Evolutionary conservation across 2,797 vertebrate genomes (phyloP).

Genomic region (Microcaecilia unicolor): DNA sequence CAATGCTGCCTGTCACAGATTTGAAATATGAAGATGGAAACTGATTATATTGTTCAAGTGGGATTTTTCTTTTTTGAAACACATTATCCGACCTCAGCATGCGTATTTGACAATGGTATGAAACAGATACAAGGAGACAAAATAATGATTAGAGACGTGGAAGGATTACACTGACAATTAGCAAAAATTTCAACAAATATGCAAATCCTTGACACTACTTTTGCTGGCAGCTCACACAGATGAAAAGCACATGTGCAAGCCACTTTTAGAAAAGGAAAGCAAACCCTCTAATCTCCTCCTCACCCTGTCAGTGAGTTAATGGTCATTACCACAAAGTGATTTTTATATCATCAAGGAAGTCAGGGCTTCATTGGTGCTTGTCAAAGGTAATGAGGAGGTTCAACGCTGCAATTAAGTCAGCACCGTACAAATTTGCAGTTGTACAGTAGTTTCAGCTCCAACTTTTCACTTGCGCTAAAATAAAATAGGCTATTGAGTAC

Average conservation of each 20-base stretch:
- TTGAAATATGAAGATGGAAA: no score
- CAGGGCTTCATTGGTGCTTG: conserved; percentile 30
- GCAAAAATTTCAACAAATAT: not conserved
- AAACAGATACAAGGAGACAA: no score
- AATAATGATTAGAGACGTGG: not conserved
- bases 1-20: no score
- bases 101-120: no score
- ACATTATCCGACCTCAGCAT: no score
- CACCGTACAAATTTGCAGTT: conserved; percentile 16
- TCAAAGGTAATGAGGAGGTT: conserved; percentile 36
- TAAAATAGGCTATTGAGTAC: conserved; percentile 15
- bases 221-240: conserved; percentile 10
- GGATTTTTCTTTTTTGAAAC: no score
- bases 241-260: conserved; percentile 8
- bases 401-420: conserved; percentile 28
- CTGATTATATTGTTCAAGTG: no score
- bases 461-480: conserved; percentile 14
- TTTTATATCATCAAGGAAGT: conserved; percentile 34
- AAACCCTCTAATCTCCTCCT: conserved; percentile 46
- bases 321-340: conserved; percentile 33
- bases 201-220: no score
- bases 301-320: conserved; percentile 44
- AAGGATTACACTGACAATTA: conserved; percentile 12
- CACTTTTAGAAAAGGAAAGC: conserved; percentile 23
- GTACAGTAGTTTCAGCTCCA: conserved; percentile 27